Base-by-base conservation (phyloP, 1,140 invertebrate genomes). In the Venturia canescens region DNA sequence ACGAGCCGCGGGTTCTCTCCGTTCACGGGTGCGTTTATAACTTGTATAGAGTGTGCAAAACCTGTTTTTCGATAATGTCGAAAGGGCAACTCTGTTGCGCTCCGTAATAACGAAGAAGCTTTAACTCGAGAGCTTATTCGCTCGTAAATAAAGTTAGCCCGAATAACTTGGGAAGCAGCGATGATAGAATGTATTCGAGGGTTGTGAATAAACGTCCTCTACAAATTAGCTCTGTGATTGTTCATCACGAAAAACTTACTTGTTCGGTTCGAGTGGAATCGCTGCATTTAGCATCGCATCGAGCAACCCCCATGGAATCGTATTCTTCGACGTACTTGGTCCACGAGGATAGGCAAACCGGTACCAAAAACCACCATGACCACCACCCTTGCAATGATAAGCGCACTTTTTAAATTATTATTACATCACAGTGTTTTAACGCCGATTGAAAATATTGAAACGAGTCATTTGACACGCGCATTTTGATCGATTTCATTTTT, bases 31-130 rank as follows among this genome's bases (percentile, higher is more conserved):
- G 23, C 60, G 60, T 53, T 63, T 63, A 63, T 63, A 63, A 23
- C 16, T 3, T 63, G 60, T 63, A 63, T 53, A 53, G 66, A 57
- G 82, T 34, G 80, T 85, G 84, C 72, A 81, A 85, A 87, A 87
- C 86, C 86, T 87, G 86, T 87, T 87, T 83, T 86, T 85, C 82
- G 82, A 87, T 84, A 84, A 83, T 85, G 83, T 82, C 82, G 77
- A 81, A 85, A 84, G 83, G 82, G 71, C 53, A 69, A 60, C 60
- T 81, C 53, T 79, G 50, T 80, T 76, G 81, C 76, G 81, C 57
- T 84, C 76, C 48, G n/a, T 34, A 72, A 78, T 18, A 78, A 79
- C 70, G 71, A 53, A 53, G 78, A 83, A 80, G 76, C 72, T 69
- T 67, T 44, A 44, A 44, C 74, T 78, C 75, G 77, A 26, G 76